Conservation (phyloP, 2,888 invertebrate species). For the Melieria omissa region DNA sequence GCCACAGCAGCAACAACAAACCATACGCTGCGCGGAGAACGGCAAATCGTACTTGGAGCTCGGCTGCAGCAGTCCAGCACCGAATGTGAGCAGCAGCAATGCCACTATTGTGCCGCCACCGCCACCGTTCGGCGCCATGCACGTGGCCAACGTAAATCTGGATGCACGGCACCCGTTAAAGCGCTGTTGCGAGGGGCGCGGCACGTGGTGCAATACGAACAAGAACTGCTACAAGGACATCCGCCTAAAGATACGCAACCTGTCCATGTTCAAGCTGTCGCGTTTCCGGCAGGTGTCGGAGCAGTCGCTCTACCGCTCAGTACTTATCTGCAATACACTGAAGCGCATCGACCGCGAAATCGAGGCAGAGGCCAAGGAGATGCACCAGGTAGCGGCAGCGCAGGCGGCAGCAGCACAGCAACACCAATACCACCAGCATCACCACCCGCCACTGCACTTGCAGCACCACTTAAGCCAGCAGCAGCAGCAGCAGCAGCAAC, state of each 20-base stretch:
- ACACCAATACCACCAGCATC: slow-evolving; percentile 53
- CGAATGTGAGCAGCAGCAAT: slow-evolving; percentile 38
- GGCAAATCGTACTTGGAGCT: slow-evolving; percentile 90
- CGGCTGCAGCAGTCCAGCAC: slow-evolving; percentile 71
- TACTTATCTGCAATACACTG: slow-evolving; percentile 92
- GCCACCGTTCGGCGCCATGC: slow-evolving; percentile 40
- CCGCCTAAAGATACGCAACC: slow-evolving; percentile 87
- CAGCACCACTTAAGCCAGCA: slow-evolving; percentile 48
- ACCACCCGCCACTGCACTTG: slow-evolving; percentile 51
- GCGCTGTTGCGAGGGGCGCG: slow-evolving; percentile 78
- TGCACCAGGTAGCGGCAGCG: slow-evolving; percentile 59
- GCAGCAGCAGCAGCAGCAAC: slow-evolving; percentile 40
- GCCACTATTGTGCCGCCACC: slow-evolving; percentile 30
- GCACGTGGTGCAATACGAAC: slow-evolving; percentile 79
- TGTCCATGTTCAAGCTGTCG: slow-evolving; percentile 91
- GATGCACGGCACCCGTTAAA: slow-evolving; percentile 61
- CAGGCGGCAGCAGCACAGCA: slow-evolving; percentile 57
- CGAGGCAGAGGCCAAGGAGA: slow-evolving; percentile 74
- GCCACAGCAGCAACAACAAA: slow-evolving; percentile 71
- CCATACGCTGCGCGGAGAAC: slow-evolving; percentile 88
- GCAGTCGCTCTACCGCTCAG: slow-evolving; percentile 88
- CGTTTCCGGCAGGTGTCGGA: slow-evolving; percentile 89
- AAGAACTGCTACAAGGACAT: slow-evolving; percentile 86
- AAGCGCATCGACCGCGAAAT: slow-evolving; percentile 90
- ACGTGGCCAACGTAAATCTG: slow-evolving; percentile 46